A percentile compares a stretch with the other conserved stretches of the same genome.
These are phyloP conservation scores for Coccyzus lansbergi DNA, from an alignment of 2,797 vertebrate genomes.

Conservation along the genomic window DNA sequence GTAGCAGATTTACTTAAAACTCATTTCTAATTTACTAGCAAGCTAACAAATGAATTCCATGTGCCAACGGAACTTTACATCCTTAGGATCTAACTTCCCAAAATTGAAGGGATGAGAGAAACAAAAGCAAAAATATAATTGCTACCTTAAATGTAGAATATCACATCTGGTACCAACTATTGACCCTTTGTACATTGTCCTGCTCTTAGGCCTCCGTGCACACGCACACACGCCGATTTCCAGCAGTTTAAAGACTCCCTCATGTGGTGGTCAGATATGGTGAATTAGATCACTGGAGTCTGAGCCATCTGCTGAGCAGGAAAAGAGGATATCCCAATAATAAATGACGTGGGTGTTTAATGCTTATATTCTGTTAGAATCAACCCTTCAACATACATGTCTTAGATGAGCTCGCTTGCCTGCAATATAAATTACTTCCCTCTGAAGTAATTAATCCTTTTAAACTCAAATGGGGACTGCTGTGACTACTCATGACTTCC, in stretches of 20 bases:
- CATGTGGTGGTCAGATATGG: constrained; percentile 57
- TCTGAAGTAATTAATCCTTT: constrained; percentile 78
- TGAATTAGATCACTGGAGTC: constrained; percentile 35
- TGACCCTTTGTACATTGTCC: neutral
- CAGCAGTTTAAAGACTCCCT: constrained; percentile 67
- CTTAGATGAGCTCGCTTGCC: constrained; percentile 65
- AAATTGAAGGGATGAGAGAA: neutral
- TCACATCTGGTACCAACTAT: constrained; percentile 59
- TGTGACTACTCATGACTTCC: constrained; percentile 88
- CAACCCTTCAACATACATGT: neutral
- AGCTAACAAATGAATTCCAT: neutral
- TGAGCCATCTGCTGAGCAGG: neutral
- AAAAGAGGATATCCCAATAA: neutral
- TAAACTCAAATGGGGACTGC: constrained; percentile 78
- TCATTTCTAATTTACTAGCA: constrained; percentile 6
- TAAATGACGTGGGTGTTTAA: neutral
- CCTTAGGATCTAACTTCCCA: neutral
- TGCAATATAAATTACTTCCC: constrained; percentile 74
- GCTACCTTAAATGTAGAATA: constrained; percentile 44
- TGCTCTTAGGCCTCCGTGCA: neutral
- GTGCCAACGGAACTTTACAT: neutral
- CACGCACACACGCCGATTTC: constrained; percentile 13
- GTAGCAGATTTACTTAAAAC: neutral
- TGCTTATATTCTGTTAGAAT: neutral
- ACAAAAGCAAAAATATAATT: neutral